Conservation (phyloP, 2,888 invertebrate species). For the Nebria salina region DNA sequence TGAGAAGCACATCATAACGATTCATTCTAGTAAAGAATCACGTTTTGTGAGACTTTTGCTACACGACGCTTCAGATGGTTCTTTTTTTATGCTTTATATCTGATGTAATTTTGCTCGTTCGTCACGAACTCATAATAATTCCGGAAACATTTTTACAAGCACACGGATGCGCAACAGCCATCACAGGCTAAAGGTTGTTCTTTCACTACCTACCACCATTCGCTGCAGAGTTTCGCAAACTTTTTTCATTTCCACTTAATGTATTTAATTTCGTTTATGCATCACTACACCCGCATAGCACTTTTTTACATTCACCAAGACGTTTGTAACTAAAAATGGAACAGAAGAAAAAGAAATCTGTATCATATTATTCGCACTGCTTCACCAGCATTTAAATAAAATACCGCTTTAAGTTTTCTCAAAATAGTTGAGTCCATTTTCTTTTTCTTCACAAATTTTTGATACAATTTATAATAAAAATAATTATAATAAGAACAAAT, state of each 20-base stretch:
- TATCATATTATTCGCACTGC: not conserved
- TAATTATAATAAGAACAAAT: no score
- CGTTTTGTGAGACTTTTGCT: constrained; percentile 21
- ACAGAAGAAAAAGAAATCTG: not conserved
- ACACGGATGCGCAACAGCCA: constrained; percentile 46
- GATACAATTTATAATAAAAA: no score
- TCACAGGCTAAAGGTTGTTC: not conserved
- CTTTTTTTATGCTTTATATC: constrained; percentile 35
- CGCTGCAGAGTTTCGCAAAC: constrained; percentile 14
- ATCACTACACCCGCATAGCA: not conserved
- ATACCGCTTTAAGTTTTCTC: no score
- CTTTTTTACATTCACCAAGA: not conserved
- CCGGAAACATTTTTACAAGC: constrained; percentile 55
- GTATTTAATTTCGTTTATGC: not conserved
- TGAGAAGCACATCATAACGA: constrained; percentile 15
- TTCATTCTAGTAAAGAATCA: constrained; percentile 21
- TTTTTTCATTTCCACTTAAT: not conserved
- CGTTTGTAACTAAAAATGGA: not conserved
- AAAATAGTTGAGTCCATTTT: no score
- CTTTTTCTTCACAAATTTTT: no score
- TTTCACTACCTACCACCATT: not conserved
- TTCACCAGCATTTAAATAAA: not conserved
- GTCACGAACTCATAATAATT: constrained; percentile 58
- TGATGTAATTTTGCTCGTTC: constrained; percentile 57
- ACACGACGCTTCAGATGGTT: not conserved